Conservation (phyloP, 1,140 invertebrate genomes). For the Amphibalanus amphitrite region DNA sequence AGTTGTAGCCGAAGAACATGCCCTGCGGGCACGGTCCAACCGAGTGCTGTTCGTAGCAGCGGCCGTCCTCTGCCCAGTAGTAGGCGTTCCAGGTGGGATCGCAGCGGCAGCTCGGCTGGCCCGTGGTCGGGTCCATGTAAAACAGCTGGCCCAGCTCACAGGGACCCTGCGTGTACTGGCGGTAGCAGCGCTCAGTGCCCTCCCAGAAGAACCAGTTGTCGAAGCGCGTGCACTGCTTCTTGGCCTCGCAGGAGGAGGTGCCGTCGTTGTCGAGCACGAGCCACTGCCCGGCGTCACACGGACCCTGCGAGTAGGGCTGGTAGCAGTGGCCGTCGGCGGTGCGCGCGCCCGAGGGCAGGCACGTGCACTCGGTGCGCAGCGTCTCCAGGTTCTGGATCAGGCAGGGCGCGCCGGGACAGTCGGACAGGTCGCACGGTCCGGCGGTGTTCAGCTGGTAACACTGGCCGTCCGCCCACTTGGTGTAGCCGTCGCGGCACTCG, state of each 20-base stretch:
- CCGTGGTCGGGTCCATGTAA: constrained; percentile 20
- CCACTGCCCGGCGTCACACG: constrained; percentile 21
- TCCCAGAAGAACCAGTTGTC: constrained; percentile 24
- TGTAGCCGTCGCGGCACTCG: constrained; percentile 20
- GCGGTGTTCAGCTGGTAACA: constrained; percentile 22
- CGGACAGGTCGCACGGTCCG: constrained; percentile 19
- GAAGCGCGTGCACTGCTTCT: constrained; percentile 21
- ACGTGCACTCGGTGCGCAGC: constrained; percentile 20
- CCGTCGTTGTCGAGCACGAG: constrained; percentile 19
- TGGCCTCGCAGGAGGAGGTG: constrained; percentile 18
- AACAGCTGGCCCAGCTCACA: constrained; percentile 21
- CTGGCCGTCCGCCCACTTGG: constrained; percentile 20
- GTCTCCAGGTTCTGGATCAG: constrained; percentile 19
- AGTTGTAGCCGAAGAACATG: constrained; percentile 22
- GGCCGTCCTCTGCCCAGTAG: constrained; percentile 18
- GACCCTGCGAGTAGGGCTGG: constrained; percentile 20
- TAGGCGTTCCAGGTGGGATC: constrained; percentile 21
- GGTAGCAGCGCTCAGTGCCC: constrained; percentile 21
- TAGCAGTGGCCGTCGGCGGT: constrained; percentile 19
- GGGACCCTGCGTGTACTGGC: constrained; percentile 22
- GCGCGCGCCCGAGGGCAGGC: constrained; percentile 17
- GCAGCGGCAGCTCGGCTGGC: constrained; percentile 19
- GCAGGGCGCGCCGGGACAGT: no score
- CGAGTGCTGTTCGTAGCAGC: constrained; percentile 23
- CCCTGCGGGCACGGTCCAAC: constrained; percentile 20